These are phyloP conservation scores for Rhabditoides inermis DNA, from an alignment of 2,888 invertebrate species.

Conservation along the genomic window DNA sequence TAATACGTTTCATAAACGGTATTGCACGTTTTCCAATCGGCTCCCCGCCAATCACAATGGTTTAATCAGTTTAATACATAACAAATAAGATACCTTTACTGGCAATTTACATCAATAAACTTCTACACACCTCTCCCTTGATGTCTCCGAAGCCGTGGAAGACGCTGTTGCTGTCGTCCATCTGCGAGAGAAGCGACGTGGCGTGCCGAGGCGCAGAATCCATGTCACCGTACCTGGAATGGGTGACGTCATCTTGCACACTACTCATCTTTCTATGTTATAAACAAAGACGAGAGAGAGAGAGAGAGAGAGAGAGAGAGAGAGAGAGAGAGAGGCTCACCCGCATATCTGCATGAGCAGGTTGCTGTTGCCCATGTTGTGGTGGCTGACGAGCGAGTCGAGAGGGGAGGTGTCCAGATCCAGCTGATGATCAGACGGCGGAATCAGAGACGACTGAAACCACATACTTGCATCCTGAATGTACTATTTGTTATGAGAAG, in stretches of 20 bases:
- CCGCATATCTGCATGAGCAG: constrained; percentile 31
- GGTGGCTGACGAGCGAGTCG: constrained; percentile 29
- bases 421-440: constrained; percentile 30
- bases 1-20: too few relatives aligned
- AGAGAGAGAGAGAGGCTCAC: constrained; percentile 8
- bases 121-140: constrained; percentile 6
- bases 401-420: constrained; percentile 34
- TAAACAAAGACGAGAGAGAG: not conserved
- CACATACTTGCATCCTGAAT: too few relatives aligned
- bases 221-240: constrained; percentile 11
- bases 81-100: too few relatives aligned
- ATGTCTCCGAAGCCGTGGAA: constrained; percentile 1
- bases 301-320: not conserved
- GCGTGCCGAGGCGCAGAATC: constrained; percentile 14
- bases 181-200: constrained; percentile 17
- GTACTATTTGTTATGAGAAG: too few relatives aligned
- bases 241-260: not conserved
- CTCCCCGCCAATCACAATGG: too few relatives aligned
- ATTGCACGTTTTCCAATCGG: too few relatives aligned
- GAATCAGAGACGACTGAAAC: constrained; percentile 12
- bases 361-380: constrained; percentile 22
- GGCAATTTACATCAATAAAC: too few relatives aligned
- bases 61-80: too few relatives aligned
- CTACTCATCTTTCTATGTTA: not conserved
- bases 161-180: constrained; percentile 12